Base-by-base conservation (phyloP, 2,113 vertebrate species). In the Leucoraja erinaceus region DNA sequence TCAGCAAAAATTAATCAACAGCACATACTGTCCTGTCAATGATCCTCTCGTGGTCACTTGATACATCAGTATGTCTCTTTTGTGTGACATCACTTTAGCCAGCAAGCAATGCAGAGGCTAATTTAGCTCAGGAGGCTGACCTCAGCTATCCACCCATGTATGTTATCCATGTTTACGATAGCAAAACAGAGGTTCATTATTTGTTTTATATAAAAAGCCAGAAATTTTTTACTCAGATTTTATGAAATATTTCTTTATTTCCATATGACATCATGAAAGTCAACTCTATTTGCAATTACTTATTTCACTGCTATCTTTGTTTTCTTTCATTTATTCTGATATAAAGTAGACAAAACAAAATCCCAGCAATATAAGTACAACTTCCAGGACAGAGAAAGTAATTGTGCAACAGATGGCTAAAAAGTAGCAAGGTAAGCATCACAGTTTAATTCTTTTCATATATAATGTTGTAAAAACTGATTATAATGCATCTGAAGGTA, bases 31-130 rank as follows among this genome's bases (percentile, higher is more conserved):
- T 72, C 33, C 61, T 54, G 22, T 14, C 33, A 72, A 47, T 74
- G 68, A 91, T 16, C 18, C 88, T 90, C 18, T 90, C 63, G 0
- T 47, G 63, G 61, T 90, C 66, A 91, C 33, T 91, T 70, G 63
- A 72, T 91, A 54, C 90, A 74, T 91, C 90, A 91, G 90, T 74
- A 91, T 54, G 90, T 91, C 66, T 59, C 83, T 72, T 47, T 91
- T 91, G 33, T 91, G 90, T 91, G 90, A 72, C 90, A 91, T 91
- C 90, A 91, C 10, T 54, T 74, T 74, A 10, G 90, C 22, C 90
- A 25, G 90, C 10, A 70, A 72, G 90, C 90, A 91, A 63, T 70
- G 63, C 63, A 70, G 66, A 68, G 31, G 18, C n/a, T 90, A 90
- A 47, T 91, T 68, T 54, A 12, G 22, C 54, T 91, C 18, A 47